Conservation (phyloP, 2,888 invertebrate species). For the Coecobrya sp. region DNA sequence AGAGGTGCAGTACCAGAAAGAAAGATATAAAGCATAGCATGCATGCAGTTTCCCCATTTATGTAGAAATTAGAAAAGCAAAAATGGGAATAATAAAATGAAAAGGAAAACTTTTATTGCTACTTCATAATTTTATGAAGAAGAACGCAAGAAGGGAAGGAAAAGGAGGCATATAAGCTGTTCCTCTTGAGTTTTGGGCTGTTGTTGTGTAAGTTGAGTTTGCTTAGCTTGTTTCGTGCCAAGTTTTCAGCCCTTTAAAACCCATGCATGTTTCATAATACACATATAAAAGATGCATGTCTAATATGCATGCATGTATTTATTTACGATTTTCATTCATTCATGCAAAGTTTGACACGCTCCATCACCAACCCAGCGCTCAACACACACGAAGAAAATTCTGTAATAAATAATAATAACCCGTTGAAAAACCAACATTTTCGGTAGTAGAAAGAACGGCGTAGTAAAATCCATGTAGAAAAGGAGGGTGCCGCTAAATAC, state of each 20-base stretch:
- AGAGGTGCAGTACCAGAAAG: background rate
- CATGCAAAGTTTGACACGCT: slow-evolving; percentile 52
- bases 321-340: slow-evolving; percentile 22
- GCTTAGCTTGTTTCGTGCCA: background rate
- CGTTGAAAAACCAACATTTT: background rate
- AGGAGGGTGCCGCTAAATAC: slow-evolving; percentile 1
- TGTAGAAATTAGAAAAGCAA: slow-evolving; percentile 35
- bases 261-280: background rate
- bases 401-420: background rate
- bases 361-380: background rate
- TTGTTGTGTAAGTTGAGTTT: background rate
- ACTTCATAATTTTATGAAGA: slow-evolving; percentile 50
- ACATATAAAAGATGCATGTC: slow-evolving; percentile 4
- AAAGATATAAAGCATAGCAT: background rate
- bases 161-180: background rate
- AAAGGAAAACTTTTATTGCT: slow-evolving; percentile 51
- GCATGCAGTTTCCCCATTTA: slow-evolving; percentile 19
- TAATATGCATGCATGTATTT: background rate
- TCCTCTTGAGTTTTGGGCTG: background rate
- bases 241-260: slow-evolving; percentile 13
- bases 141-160: slow-evolving; percentile 1
- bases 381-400: slow-evolving; percentile 17
- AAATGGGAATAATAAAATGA: slow-evolving; percentile 23
- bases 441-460: background rate
- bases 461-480: background rate